Conservation (phyloP, 1,140 invertebrate genomes). For the Teleogryllus occipitalis region DNA sequence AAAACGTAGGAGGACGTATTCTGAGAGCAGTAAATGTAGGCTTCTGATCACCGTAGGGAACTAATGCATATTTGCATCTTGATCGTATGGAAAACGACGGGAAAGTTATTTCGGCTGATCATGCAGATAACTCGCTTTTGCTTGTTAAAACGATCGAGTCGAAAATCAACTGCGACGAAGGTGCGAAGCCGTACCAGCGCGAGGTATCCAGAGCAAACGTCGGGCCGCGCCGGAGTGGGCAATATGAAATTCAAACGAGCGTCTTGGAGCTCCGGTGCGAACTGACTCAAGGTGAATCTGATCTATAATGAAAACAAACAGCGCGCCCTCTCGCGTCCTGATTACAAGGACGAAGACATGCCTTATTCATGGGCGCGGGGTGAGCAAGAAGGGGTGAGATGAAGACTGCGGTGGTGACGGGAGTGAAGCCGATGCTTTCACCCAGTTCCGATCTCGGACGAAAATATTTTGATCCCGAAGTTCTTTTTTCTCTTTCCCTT, state of each 20-base stretch:
- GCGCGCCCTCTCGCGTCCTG: not conserved
- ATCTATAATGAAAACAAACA: not conserved
- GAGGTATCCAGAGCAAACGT: not conserved
- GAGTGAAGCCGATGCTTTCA: not conserved
- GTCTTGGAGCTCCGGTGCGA: not conserved
- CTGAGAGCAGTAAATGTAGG: no score
- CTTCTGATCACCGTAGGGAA: no score
- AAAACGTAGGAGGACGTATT: no score
- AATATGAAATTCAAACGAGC: slow-evolving; percentile 1
- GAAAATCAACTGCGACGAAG: not conserved
- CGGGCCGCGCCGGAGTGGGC: not conserved
- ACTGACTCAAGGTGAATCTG: not conserved
- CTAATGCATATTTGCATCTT: no score
- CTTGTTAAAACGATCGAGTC: no score
- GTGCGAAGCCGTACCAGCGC: not conserved
- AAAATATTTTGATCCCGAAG: slow-evolving; percentile 5
- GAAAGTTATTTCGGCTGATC: no score
- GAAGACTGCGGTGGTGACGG: not conserved
- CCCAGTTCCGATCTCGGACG: not conserved
- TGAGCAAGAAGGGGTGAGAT: not conserved
- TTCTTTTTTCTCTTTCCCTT: not conserved
- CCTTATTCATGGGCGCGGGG: not conserved
- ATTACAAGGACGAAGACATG: not conserved
- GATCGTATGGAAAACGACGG: no score
- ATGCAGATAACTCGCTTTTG: no score